Evolutionary conservation across 2,797 vertebrate genomes (phyloP), one percentile per base, ranked within the genome.

Genomic region (Urocyon cinereoargenteus): DNA sequence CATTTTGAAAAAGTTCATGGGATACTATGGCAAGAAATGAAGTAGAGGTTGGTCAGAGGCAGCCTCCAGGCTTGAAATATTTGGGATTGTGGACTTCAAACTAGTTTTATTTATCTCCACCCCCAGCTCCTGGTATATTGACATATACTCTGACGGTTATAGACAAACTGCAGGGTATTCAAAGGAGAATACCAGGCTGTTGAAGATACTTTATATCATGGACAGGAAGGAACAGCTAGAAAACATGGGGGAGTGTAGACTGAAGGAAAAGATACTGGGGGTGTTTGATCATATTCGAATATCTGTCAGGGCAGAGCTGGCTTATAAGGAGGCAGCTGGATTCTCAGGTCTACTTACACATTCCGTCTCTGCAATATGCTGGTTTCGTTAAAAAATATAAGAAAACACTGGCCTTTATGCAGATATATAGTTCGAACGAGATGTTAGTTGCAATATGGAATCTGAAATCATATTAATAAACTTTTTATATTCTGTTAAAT

Each of bases 271-370:
- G 86, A n/a, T 26, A 57, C 28, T 21, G 12, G 19, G 70, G 13
- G 24, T 3, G 16, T 81, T 81, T 95, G 26, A 86, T 83, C 31
- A 72, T n/a, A 49, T 97, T 93, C 57, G 75, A 26, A 70, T 68
- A 86, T 85, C 66, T 88, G 6, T 88, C 13, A 31, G 21, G 22
- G 31, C 81, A 94, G 36, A 94, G n/a, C 10, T 77, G 51, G 70
- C 11, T 62, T 81, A 79, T 87, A 57, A 45, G 64, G 68, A 90
- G 72, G 40, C 40, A 93, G 6, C 24, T 92, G 64, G 45, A 70
- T 57, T 70, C 21, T 88, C 49, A 14, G 40, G 51, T 90, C 31
- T 75, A 31, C 31, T 36, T 79, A 55, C 61, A 19, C 28, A 90
- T 86, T 81, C 34, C 59, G n/a, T 51, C 55, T 90, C 53, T 73